Conservation (phyloP, 2,888 invertebrate genomes). For the Cerceris rybyensis region DNA sequence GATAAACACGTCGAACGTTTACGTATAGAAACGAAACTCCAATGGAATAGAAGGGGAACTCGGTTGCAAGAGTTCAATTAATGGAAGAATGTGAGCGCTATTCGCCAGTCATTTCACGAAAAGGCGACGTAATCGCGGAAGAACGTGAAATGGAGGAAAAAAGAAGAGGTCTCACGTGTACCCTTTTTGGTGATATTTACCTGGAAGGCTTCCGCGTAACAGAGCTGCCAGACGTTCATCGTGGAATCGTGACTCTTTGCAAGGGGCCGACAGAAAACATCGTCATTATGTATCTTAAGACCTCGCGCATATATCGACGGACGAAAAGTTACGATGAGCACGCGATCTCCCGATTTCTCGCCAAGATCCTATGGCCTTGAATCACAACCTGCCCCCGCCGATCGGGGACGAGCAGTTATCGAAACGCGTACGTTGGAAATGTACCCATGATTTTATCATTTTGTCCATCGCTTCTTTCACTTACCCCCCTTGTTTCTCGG, state of each 20-base stretch:
- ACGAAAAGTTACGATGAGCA: constrained; percentile 74
- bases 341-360: constrained; percentile 74
- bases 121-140: constrained; percentile 55
- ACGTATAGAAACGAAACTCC: background rate
- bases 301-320: constrained; percentile 62
- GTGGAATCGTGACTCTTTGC: constrained; percentile 75
- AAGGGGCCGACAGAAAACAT: constrained; percentile 76
- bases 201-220: constrained; percentile 71
- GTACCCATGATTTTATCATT: constrained; percentile 12
- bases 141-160: constrained; percentile 38
- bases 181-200: constrained; percentile 49
- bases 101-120: background rate
- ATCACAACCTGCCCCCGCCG: constrained; percentile 51
- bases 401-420: constrained; percentile 32
- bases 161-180: constrained; percentile 2
- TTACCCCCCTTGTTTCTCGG: constrained; percentile 15
- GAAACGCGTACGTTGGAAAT: constrained; percentile 36
- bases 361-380: constrained; percentile 71
- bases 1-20: constrained; percentile 1
- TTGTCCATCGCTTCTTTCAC: background rate
- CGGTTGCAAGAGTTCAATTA: no score
- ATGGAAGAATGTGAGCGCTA: no score
- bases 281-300: constrained; percentile 76
- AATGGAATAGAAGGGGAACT: no score
- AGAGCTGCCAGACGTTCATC: constrained; percentile 57